These are phyloP conservation scores for Atherix ibis DNA, from an alignment of 2,888 invertebrate genomes.

Conservation along the genomic window DNA sequence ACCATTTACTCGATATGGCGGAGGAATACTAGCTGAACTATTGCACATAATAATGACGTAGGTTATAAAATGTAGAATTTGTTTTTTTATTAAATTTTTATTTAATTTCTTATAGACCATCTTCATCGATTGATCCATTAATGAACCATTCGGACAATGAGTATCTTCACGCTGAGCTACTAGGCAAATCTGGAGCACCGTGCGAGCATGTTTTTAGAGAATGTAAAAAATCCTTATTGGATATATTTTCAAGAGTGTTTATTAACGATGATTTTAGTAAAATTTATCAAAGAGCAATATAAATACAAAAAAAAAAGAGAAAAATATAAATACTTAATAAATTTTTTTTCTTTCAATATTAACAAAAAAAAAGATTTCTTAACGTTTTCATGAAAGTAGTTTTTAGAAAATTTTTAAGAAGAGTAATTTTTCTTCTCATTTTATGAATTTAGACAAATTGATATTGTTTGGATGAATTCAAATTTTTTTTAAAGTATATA, in stretches of 20 bases:
- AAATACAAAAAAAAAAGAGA: no score
- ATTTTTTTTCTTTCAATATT: no score
- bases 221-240: constrained; percentile 23
- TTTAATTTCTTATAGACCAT: constrained; percentile 39
- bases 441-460: no score
- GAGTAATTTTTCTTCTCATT: no score
- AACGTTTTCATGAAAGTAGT: no score
- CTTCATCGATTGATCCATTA: constrained; percentile 46
- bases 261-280: no score
- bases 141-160: constrained; percentile 52
- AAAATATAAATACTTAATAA: no score
- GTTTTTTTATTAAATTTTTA: neutral
- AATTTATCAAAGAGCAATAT: no score
- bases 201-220: constrained; percentile 22
- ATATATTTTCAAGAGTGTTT: constrained; percentile 24
- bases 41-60: constrained; percentile 60
- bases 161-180: constrained; percentile 54
- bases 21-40: constrained; percentile 59
- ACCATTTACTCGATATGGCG: constrained; percentile 48
- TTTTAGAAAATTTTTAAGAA: no score
- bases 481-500: no score
- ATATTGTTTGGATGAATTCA: no score
- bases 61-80: constrained; percentile 23
- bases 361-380: no score
- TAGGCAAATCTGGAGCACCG: constrained; percentile 37